Evolutionary conservation across 2,888 invertebrate species (phyloP).

Genomic region (Gymnoscelis rufifasciata): DNA sequence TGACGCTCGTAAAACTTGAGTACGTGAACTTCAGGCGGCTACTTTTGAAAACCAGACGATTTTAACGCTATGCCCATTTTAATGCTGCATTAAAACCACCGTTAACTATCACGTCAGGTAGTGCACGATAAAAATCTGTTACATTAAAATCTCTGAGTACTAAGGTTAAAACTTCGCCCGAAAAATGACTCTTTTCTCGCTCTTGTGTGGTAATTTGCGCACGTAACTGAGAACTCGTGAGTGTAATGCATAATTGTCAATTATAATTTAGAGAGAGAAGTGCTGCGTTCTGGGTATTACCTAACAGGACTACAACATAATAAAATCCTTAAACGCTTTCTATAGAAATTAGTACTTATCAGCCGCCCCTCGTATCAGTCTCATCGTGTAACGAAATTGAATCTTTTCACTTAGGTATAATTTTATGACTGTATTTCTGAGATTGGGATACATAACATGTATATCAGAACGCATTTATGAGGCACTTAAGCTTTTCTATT

Average conservation of each 20-base stretch:
- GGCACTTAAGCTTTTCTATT: conserved; percentile 24
- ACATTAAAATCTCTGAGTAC: conserved; percentile 32
- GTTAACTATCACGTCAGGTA: conserved; percentile 44
- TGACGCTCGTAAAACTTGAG: conserved; percentile 50
- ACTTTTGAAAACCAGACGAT: conserved; percentile 48
- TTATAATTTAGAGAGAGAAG: conserved; percentile 20
- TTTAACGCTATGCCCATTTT: conserved; percentile 55
- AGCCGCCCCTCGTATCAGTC: too few species aligned
- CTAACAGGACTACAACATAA: conserved; percentile 1
- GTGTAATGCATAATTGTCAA: conserved; percentile 31
- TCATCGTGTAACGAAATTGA: too few species aligned
- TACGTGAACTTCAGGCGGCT: conserved; percentile 43
- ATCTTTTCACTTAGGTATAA: too few species aligned
- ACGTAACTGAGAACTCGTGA: conserved; percentile 36
- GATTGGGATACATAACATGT: too few species aligned
- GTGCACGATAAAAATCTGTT: conserved; percentile 42
- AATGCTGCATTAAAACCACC: conserved; percentile 54
- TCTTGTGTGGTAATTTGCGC: conserved; percentile 35
- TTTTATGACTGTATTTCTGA: too few species aligned
- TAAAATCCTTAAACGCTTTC: background rate
- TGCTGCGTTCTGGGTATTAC: conserved; percentile 18
- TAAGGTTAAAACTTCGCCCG: conserved; percentile 32
- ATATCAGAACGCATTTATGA: too few species aligned
- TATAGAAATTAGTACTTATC: background rate
- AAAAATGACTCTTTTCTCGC: conserved; percentile 34